Percentiles rank a stretch among this genome's conserved stretches.
Conservation (phyloP, 2,888 invertebrate genomes). For the Azorinus chamasolen region DNA sequence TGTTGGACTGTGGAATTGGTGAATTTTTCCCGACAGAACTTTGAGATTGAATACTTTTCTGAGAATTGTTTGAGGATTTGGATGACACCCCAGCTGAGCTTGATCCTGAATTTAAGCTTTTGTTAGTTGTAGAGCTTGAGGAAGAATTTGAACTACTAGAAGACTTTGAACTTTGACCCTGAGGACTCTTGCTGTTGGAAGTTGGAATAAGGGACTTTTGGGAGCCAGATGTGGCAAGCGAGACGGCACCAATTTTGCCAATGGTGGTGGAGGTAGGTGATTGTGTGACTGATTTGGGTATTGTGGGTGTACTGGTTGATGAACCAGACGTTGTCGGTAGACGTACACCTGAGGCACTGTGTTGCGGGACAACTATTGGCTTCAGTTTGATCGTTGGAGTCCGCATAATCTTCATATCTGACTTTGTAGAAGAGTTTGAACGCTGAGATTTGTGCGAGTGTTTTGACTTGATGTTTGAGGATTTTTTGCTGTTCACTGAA, state of each 20-base stretch:
- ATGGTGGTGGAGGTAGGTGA: constrained; percentile 73
- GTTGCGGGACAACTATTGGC: constrained; percentile 91
- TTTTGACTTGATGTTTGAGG: constrained; percentile 53
- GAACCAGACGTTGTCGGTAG: constrained; percentile 38
- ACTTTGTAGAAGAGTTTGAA: constrained; percentile 51
- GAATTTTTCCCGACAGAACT: constrained; percentile 61
- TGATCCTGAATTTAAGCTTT: constrained; percentile 12
- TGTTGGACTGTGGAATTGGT: constrained; percentile 43
- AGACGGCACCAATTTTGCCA: constrained; percentile 70
- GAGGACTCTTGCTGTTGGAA: constrained; percentile 46
- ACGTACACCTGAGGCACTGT: constrained; percentile 33
- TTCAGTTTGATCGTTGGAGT: constrained; percentile 83
- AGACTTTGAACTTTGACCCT: constrained; percentile 1
- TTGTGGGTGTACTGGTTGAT: constrained; percentile 49
- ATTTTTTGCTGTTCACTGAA: constrained; percentile 42
- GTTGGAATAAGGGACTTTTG: constrained; percentile 49
- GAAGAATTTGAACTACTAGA: neutral
- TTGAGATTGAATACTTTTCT: constrained; percentile 28
- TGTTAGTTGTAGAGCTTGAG: constrained; percentile 6
- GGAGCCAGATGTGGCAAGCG: constrained; percentile 68
- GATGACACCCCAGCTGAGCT: constrained; percentile 15
- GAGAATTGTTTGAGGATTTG: constrained; percentile 30
- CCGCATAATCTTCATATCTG: constrained; percentile 69
- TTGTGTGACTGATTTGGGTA: constrained; percentile 58
- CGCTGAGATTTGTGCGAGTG: constrained; percentile 68